phyloP scores from a whole-genome alignment of 1,140 invertebrate species.

The Himalopsyche phryganea region DNA sequence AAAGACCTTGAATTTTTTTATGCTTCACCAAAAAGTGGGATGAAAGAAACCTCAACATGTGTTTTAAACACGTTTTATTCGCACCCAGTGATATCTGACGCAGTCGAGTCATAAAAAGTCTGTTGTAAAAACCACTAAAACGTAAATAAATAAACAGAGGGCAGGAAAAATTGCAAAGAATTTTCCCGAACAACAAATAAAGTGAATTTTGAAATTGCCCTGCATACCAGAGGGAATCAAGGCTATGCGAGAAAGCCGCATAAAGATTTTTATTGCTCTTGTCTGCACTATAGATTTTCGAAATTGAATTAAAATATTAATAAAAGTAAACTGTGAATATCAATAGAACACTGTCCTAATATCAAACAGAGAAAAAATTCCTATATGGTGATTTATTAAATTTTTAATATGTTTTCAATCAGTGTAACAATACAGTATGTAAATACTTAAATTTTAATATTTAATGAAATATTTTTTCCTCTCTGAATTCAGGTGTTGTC shows the following conservation, averaged over 20 bases:
- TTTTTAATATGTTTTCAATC: too few species aligned
- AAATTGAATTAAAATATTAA: too few species aligned
- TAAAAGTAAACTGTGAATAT: too few species aligned
- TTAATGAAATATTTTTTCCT: too few species aligned
- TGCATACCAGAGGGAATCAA: constrained; percentile 14
- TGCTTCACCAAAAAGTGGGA: constrained; percentile 6
- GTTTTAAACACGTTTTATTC: constrained; percentile 12
- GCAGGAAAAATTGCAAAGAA: constrained; percentile 12
- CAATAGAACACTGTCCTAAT: too few species aligned
- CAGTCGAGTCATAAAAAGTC: not conserved
- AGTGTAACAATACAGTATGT: too few species aligned
- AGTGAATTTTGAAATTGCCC: constrained; percentile 27
- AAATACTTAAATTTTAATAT: too few species aligned
- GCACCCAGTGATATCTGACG: not conserved
- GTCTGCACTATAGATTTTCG: too few species aligned
- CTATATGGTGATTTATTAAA: too few species aligned
- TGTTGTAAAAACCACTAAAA: not conserved
- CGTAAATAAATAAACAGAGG: constrained; percentile 4
- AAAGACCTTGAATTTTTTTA: not conserved
- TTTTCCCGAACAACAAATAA: constrained; percentile 25
- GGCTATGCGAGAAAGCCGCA: not conserved
- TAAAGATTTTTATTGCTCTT: not conserved
- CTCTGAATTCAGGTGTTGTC: too few species aligned
- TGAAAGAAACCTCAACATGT: constrained; percentile 18
- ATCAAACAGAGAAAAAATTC: too few species aligned